A percentile compares a stretch with the other conserved stretches of the same genome.
Conservation (phyloP, 2,113 vertebrate genomes). For the Daubentonia madagascariensis region DNA sequence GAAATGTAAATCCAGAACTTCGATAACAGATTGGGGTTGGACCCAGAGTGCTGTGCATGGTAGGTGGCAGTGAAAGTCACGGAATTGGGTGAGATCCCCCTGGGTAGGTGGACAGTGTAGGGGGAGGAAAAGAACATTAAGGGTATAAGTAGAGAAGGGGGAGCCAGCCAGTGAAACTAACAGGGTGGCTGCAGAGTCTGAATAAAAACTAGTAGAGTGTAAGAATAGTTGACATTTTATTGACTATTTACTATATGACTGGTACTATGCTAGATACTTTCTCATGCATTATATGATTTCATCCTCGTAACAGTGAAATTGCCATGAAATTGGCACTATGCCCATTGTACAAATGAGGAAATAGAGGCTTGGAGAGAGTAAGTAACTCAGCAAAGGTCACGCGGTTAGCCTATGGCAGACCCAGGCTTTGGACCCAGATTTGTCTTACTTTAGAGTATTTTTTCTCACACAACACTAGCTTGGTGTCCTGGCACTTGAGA, state of each 20-base stretch:
- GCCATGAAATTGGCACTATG: not conserved
- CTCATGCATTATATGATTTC: not conserved
- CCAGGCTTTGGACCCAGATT: not conserved
- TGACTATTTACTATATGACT: not conserved
- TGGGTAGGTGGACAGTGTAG: not conserved
- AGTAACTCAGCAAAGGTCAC: not conserved
- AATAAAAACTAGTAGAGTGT: not conserved
- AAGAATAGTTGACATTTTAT: not conserved
- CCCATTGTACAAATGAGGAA: not conserved
- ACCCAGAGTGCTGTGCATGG: not conserved
- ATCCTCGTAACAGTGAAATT: not conserved
- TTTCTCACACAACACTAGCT: not conserved
- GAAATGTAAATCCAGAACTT: not conserved
- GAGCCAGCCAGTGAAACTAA: not conserved
- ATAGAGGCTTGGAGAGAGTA: not conserved
- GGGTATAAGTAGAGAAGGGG: not conserved
- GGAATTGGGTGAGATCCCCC: not conserved
- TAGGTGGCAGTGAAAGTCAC: not conserved
- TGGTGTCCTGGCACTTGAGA: not conserved
- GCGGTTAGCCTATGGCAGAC: not conserved
- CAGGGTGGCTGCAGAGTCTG: not conserved
- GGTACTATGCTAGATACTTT: not conserved
- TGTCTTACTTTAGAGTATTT: not conserved
- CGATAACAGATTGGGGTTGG: not conserved
- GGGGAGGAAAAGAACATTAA: not conserved